A percentile compares a stretch with the other conserved stretches of the same genome.
Evolutionary conservation across 2,888 invertebrate species (phyloP).

Genomic region (Sinotaia quadrata): DNA sequence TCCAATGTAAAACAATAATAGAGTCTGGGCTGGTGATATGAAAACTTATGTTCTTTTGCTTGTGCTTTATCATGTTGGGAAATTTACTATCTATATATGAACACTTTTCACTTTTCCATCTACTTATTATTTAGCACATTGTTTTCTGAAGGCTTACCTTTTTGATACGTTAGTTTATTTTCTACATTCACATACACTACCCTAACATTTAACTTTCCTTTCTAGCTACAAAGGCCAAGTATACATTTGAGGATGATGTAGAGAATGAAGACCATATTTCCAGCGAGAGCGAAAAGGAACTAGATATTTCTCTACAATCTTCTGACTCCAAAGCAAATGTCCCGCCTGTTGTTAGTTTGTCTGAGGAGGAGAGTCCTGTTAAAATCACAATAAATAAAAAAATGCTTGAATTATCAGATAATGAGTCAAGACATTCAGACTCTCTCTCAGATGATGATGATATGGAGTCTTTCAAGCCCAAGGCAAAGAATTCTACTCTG

Average conservation of each 20-base stretch:
- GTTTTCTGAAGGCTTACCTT: too few species aligned
- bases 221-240: conserved; percentile 47
- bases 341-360: conserved; percentile 7
- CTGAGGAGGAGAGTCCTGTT: not conserved
- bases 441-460: conserved; percentile 33
- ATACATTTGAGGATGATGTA: conserved; percentile 51
- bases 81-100: too few species aligned
- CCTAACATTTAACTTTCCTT: too few species aligned
- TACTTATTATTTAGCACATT: too few species aligned
- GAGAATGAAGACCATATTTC: conserved; percentile 33
- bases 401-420: not conserved
- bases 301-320: not conserved
- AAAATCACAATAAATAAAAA: not conserved
- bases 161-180: too few species aligned
- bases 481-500: conserved; percentile 2
- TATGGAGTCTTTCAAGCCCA: conserved; percentile 30
- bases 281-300: conserved; percentile 33
- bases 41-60: too few species aligned
- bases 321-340: not conserved
- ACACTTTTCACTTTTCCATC: too few species aligned
- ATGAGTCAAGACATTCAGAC: too few species aligned
- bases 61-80: too few species aligned
- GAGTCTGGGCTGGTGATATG: too few species aligned
- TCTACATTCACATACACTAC: too few species aligned
- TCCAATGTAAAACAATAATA: too few species aligned